These are phyloP conservation scores for Heliothis peltigera DNA, from an alignment of 2,888 invertebrate genomes.

Conservation along the genomic window DNA sequence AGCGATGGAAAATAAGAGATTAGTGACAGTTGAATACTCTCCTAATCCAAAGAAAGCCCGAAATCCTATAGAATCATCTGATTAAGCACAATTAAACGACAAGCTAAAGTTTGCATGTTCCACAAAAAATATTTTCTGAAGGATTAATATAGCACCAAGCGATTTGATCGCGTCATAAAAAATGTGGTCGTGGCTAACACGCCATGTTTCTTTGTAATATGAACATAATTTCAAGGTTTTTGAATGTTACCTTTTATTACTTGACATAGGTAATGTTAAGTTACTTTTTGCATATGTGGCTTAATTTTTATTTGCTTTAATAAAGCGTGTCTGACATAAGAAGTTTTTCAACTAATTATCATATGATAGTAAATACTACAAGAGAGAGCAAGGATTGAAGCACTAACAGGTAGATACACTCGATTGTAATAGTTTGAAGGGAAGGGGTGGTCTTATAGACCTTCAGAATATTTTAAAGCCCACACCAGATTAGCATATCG, in stretches of 20 bases:
- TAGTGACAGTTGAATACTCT: no score
- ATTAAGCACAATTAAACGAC: slow-evolving; percentile 16
- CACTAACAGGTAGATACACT: no score
- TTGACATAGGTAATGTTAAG: slow-evolving; percentile 24
- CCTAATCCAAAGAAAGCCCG: not conserved
- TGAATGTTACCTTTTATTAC: slow-evolving; percentile 48
- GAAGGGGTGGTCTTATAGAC: not conserved
- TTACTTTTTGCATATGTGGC: slow-evolving; percentile 24
- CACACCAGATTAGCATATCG: not conserved
- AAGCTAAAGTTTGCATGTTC: slow-evolving; percentile 46
- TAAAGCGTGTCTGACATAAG: not conserved
- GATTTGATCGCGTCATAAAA: slow-evolving; percentile 47
- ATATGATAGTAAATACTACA: no score
- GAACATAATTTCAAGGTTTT: slow-evolving; percentile 58
- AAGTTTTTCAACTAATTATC: not conserved
- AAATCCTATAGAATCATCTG: slow-evolving; percentile 8
- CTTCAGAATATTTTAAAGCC: not conserved
- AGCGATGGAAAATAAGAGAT: no score
- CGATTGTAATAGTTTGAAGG: not conserved
- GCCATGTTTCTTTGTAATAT: slow-evolving; percentile 57
- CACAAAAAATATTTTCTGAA: slow-evolving; percentile 34
- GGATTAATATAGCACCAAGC: slow-evolving; percentile 17
- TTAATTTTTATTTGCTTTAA: slow-evolving; percentile 17
- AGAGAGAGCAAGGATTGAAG: no score
- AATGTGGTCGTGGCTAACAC: slow-evolving; percentile 55